These are phyloP conservation scores for Chionodraco myersi DNA, from an alignment of 2,113 vertebrate species.

Conservation along the genomic window DNA sequence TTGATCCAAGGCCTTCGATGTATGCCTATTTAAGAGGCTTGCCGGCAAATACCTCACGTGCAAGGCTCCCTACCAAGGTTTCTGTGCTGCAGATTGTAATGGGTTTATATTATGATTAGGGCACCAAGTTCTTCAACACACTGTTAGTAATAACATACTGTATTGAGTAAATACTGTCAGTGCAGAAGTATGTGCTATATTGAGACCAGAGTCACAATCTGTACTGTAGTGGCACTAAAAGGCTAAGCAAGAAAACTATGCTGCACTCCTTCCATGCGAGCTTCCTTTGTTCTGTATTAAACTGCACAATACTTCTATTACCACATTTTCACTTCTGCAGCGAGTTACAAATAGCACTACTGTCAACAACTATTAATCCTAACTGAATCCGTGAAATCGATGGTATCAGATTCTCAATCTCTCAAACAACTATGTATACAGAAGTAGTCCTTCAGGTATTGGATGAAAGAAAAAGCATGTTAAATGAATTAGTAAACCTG, in stretches of 20 bases:
- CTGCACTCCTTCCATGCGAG: slow-evolving; percentile 2
- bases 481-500: too few species aligned
- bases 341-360: too few species aligned
- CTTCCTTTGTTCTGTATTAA: not conserved
- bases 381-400: too few species aligned
- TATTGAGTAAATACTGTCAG: slow-evolving; percentile 32
- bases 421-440: too few species aligned
- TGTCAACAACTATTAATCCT: too few species aligned
- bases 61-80: not conserved
- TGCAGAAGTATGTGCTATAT: not conserved
- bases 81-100: slow-evolving; percentile 28
- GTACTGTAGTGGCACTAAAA: not conserved
- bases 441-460: too few species aligned
- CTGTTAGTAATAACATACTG: slow-evolving; percentile 18
- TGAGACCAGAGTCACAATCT: not conserved
- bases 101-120: slow-evolving; percentile 34
- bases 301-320: not conserved
- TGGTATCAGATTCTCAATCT: too few species aligned
- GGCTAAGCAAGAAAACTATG: not conserved
- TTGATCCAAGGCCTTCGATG: slow-evolving; percentile 67
- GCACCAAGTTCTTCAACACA: not conserved
- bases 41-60: slow-evolving; percentile 60
- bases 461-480: too few species aligned
- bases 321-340: too few species aligned
- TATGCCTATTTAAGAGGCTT: slow-evolving; percentile 50